Conservation (phyloP, 2,888 invertebrate genomes). For the Andricus curvator region DNA sequence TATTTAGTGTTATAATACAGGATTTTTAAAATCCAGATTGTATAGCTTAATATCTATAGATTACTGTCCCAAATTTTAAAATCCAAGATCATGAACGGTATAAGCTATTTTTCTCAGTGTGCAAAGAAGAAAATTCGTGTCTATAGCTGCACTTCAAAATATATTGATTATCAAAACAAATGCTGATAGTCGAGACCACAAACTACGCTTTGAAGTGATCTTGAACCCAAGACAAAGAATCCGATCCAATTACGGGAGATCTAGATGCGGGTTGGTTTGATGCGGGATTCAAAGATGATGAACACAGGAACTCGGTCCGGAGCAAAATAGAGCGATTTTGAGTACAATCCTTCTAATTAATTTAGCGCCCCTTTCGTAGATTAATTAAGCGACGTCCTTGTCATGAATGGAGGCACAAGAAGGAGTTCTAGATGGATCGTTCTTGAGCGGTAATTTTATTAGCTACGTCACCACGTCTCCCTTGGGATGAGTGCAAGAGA, state of each 20-base stretch:
- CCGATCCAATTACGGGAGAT: constrained; percentile 13
- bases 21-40: too few species aligned
- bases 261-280: constrained; percentile 22
- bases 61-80: too few species aligned
- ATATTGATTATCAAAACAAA: background rate
- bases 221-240: constrained; percentile 2
- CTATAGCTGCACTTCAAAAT: background rate
- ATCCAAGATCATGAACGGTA: too few species aligned
- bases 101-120: too few species aligned
- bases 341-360: constrained; percentile 38
- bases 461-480: constrained; percentile 29
- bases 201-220: constrained; percentile 8
- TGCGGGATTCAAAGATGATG: constrained; percentile 32
- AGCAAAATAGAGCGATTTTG: constrained; percentile 27
- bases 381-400: constrained; percentile 32
- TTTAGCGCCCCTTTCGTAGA: constrained; percentile 21
- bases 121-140: too few species aligned
- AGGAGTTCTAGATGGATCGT: constrained; percentile 33
- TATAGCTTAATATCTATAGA: too few species aligned
- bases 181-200: constrained; percentile 3
- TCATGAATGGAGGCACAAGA: constrained; percentile 19
- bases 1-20: too few species aligned
- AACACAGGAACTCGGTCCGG: background rate
- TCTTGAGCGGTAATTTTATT: constrained; percentile 38
- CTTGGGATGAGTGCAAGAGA: background rate